Percentiles rank a stretch among this genome's conserved stretches.
Conservation (phyloP, 1,140 invertebrate genomes). For the Solenopsis fugax region DNA sequence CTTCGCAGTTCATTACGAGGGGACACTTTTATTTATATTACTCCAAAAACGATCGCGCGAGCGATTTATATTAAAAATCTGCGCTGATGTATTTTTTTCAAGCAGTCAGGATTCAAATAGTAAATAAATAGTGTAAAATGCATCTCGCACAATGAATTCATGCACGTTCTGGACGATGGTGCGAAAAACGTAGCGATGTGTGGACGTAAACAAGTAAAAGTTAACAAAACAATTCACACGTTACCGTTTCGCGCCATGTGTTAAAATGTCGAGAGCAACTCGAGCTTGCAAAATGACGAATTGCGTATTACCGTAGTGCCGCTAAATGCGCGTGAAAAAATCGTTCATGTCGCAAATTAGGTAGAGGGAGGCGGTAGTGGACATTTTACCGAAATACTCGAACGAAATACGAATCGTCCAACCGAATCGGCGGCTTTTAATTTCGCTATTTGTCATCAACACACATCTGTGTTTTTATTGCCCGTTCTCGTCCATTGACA, state of each 20-base stretch:
- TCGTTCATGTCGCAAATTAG: neutral
- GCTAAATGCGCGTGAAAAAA: conserved; percentile 15
- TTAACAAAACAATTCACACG: conserved; percentile 61
- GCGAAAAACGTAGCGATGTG: conserved; percentile 50
- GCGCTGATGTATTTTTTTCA: conserved; percentile 49
- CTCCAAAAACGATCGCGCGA: neutral
- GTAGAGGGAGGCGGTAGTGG: neutral
- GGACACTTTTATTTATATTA: neutral
- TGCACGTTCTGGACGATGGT: conserved; percentile 49
- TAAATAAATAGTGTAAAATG: conserved; percentile 63
- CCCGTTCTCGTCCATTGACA: conserved; percentile 37
- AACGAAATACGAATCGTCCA: neutral
- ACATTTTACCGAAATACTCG: neutral
- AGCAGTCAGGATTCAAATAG: conserved; percentile 61
- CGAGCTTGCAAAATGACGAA: conserved; percentile 40
- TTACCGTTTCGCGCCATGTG: conserved; percentile 35
- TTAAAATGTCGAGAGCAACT: conserved; percentile 49
- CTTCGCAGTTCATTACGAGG: neutral
- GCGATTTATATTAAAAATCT: conserved; percentile 48
- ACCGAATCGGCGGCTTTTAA: conserved; percentile 37
- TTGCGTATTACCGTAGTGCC: conserved; percentile 6
- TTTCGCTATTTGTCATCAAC: conserved; percentile 56
- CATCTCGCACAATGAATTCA: conserved; percentile 60
- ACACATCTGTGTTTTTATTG: conserved; percentile 44
- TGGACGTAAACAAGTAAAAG: conserved; percentile 61